A percentile compares a stretch with the other conserved stretches of the same genome.
Evolutionary conservation across 2,113 vertebrate genomes (phyloP).

Genomic region (Colinus virginianus): DNA sequence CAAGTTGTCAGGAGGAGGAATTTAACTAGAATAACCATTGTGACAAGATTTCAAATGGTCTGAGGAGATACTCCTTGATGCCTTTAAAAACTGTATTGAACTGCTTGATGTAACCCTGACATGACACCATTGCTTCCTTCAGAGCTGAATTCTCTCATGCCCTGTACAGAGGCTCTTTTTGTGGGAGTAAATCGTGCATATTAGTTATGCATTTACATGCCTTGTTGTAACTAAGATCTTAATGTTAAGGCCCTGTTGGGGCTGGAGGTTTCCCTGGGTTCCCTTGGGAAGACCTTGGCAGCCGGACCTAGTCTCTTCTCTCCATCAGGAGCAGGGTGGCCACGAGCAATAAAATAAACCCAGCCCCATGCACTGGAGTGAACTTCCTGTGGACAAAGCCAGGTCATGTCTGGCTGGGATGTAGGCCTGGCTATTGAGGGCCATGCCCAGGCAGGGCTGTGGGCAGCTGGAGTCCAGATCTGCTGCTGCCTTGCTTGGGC

Average conservation of each 20-base stretch:
- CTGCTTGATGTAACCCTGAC: neutral
- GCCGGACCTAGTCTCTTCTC: accelerated
- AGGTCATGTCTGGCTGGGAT: accelerated
- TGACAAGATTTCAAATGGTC: neutral
- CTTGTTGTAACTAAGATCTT: neutral
- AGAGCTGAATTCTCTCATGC: neutral
- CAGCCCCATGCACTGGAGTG: accelerated
- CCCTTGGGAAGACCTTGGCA: neutral
- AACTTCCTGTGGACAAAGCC: neutral
- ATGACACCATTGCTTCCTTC: neutral
- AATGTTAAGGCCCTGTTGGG: accelerated
- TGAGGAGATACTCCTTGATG: neutral
- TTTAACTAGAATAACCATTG: neutral
- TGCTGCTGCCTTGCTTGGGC: accelerated
- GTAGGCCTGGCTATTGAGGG: accelerated
- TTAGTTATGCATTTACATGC: too few relatives aligned
- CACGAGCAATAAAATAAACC: neutral
- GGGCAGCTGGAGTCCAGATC: neutral
- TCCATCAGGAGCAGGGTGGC: neutral
- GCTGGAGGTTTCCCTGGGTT: accelerated
- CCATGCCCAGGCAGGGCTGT: neutral
- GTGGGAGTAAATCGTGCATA: neutral
- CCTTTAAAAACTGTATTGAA: neutral
- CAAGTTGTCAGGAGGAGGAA: neutral
- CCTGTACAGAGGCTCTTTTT: accelerated